Percentiles rank a stretch among this genome's conserved stretches.
Evolutionary conservation across 2,113 vertebrate species (phyloP).

Genomic region (Oryzias melastigma): DNA sequence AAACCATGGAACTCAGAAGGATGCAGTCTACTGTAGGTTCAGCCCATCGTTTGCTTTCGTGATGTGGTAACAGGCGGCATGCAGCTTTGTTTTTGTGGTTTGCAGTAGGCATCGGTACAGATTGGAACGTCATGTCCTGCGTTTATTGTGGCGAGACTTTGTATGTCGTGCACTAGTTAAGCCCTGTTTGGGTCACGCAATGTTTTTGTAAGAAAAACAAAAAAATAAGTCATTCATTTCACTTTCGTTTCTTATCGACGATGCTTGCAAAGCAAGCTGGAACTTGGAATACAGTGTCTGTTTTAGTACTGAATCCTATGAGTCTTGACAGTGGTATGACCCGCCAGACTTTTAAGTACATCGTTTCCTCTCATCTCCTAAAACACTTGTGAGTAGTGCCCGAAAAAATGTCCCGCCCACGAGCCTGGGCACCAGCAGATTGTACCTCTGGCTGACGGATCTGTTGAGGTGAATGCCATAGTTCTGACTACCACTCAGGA

Average conservation of each 20-base stretch:
- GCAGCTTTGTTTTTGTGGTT: conserved; percentile 42
- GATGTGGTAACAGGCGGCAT: conserved; percentile 9
- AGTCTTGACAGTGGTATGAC: conserved; percentile 59
- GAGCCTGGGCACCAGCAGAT: conserved; percentile 56
- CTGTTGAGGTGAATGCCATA: conserved; percentile 55
- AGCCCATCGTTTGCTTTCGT: conserved; percentile 31
- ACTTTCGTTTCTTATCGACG: conserved; percentile 30
- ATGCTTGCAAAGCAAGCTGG: conserved; percentile 13
- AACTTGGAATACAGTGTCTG: neutral
- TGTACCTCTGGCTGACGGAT: conserved; percentile 43
- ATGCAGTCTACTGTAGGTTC: conserved; percentile 6
- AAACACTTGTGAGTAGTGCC: conserved; percentile 63
- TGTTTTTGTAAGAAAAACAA: no score
- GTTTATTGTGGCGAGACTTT: conserved; percentile 7
- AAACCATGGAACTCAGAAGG: neutral
- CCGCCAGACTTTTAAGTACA: conserved; percentile 45
- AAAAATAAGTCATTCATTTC: neutral
- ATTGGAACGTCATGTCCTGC: neutral
- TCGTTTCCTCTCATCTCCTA: conserved; percentile 24
- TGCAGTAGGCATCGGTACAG: conserved; percentile 15
- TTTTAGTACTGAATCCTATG: conserved; percentile 57
- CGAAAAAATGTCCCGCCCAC: conserved; percentile 64
- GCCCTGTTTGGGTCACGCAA: neutral
- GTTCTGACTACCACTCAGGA: conserved; percentile 67
- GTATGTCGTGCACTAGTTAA: conserved; percentile 23